These are phyloP conservation scores for Drosophila melanica DNA, from an alignment of 1,140 invertebrate genomes.

Conservation along the genomic window DNA sequence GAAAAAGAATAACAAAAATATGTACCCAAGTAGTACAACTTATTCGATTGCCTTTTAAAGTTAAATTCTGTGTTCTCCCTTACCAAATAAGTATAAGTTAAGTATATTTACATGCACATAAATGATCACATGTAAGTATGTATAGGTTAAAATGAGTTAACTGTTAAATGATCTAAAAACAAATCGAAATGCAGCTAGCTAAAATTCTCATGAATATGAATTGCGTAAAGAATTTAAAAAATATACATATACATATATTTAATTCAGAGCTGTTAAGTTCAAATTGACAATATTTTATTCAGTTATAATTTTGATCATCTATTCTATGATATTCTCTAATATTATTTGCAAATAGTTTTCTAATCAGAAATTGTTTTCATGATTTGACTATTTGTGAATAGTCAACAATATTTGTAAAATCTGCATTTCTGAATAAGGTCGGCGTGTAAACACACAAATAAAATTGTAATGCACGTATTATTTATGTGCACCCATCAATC, in stretches of 20 bases:
- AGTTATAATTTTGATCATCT: too few species aligned
- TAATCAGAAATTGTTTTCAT: too few species aligned
- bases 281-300: too few species aligned
- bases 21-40: constrained; percentile 42
- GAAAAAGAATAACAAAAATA: constrained; percentile 3
- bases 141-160: constrained; percentile 26
- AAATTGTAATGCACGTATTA: too few species aligned
- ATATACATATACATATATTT: background rate
- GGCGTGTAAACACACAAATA: too few species aligned
- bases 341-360: too few species aligned
- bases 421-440: too few species aligned
- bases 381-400: too few species aligned
- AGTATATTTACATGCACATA: constrained; percentile 13
- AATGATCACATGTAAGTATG: constrained; percentile 3
- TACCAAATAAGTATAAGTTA: constrained; percentile 36
- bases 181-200: background rate
- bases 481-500: too few species aligned
- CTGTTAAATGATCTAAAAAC: constrained; percentile 10
- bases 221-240: too few species aligned
- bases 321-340: too few species aligned
- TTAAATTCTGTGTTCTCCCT: constrained; percentile 34
- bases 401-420: too few species aligned
- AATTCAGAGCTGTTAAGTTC: background rate
- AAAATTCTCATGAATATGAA: background rate
- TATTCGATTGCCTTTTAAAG: constrained; percentile 46